Percentiles rank a stretch among this genome's conserved stretches.
These are phyloP conservation scores for Phoenoteleia sp. DNA, from an alignment of 2,888 invertebrate genomes.

Conservation along the genomic window DNA sequence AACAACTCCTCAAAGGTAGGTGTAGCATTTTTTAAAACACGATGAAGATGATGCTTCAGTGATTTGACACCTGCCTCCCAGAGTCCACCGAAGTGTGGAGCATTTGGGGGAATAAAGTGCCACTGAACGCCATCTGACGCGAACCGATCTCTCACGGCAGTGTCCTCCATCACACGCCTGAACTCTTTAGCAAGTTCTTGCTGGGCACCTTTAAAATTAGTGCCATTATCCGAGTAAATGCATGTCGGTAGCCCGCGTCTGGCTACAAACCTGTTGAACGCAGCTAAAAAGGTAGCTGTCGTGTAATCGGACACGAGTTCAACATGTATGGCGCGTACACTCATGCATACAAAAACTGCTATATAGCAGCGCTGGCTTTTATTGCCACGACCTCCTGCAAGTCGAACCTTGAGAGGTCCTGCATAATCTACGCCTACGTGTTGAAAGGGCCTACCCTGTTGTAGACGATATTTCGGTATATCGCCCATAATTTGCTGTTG, in stretches of 20 bases:
- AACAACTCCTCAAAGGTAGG: background rate
- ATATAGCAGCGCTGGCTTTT: too few relatives aligned
- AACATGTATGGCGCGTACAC: background rate
- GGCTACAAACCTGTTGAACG: background rate
- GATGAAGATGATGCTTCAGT: constrained; percentile 10
- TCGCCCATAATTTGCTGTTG: constrained; percentile 11
- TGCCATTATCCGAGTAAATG: constrained; percentile 49
- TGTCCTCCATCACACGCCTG: background rate
- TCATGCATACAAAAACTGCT: too few relatives aligned
- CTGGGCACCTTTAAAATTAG: constrained; percentile 39
- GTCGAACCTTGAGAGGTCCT: too few relatives aligned
- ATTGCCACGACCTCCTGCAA: too few relatives aligned
- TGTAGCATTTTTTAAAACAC: background rate
- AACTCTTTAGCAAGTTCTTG: constrained; percentile 34
- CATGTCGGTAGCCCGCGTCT: background rate
- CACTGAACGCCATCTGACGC: background rate
- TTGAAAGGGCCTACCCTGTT: background rate
- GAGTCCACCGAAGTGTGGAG: constrained; percentile 17
- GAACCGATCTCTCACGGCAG: background rate
- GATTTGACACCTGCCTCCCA: too few relatives aligned
- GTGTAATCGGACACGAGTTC: background rate
- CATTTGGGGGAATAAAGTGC: constrained; percentile 27
- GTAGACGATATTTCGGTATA: background rate
- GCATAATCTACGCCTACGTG: background rate
- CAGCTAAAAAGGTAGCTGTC: background rate